These are phyloP conservation scores for Chloroceryle inda DNA, from an alignment of 2,797 vertebrate genomes.

Conservation along the genomic window DNA sequence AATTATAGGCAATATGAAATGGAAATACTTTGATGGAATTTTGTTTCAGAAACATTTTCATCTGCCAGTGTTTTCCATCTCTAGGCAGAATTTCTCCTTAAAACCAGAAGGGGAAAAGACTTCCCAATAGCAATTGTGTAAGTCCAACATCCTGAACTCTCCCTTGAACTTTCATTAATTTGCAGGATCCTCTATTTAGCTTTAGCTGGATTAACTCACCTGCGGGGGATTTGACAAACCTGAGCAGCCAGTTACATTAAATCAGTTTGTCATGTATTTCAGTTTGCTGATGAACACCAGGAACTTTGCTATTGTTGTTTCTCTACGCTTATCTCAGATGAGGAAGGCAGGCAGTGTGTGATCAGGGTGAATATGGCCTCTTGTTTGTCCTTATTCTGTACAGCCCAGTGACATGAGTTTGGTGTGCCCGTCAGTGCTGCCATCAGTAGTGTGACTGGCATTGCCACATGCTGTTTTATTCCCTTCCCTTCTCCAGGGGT, in stretches of 20 bases:
- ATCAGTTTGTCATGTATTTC: neutral
- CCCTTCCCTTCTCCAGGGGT: neutral
- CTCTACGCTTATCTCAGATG: neutral
- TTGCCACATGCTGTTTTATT: rapidly evolving
- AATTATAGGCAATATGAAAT: neutral
- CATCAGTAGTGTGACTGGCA: neutral
- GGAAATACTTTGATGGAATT: neutral
- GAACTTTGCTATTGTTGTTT: neutral
- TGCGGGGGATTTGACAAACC: neutral
- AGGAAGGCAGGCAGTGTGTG: neutral
- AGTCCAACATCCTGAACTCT: neutral
- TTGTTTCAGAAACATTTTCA: neutral
- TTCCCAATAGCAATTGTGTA: neutral
- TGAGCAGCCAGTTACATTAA: neutral
- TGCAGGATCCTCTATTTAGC: neutral
- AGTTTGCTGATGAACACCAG: neutral
- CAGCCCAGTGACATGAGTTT: neutral
- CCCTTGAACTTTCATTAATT: neutral
- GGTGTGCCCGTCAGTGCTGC: neutral
- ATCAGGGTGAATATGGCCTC: neutral
- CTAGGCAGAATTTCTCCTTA: neutral
- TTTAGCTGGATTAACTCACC: neutral
- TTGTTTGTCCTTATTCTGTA: neutral
- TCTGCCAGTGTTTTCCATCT: neutral
- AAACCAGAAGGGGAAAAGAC: neutral